Conservation (phyloP, 2,888 invertebrate species). For the Lydus trimaculatus region DNA sequence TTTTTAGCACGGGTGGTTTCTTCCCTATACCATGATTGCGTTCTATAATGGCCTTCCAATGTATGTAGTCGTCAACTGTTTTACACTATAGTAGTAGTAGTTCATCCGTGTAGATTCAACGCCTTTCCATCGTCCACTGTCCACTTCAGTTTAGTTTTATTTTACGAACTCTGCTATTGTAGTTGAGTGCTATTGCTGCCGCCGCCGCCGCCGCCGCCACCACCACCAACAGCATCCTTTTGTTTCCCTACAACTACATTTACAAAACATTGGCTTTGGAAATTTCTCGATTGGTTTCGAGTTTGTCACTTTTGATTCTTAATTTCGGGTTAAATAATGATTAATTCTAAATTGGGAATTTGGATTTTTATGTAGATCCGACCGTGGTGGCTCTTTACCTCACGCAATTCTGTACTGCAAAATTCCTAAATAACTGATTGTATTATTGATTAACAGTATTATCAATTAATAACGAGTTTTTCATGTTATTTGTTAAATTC, state of each 20-base stretch:
- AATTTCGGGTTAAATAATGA: no score
- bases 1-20: constrained; percentile 41
- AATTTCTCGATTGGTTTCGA: constrained; percentile 20
- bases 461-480: no score
- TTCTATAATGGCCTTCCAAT: constrained; percentile 41
- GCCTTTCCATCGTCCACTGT: constrained; percentile 31
- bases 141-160: constrained; percentile 43
- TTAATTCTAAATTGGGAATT: no score
- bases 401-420: no score
- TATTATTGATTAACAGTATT: no score
- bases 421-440: no score
- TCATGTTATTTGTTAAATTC: no score
- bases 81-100: neutral
- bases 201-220: neutral
- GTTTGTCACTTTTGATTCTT: neutral
- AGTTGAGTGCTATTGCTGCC: constrained; percentile 14
- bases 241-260: constrained; percentile 19
- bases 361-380: no score
- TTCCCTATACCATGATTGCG: constrained; percentile 40
- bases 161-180: constrained; percentile 33
- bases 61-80: neutral
- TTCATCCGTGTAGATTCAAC: constrained; percentile 14
- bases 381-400: no score
- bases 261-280: constrained; percentile 26
- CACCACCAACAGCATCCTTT: constrained; percentile 5